A percentile compares a stretch with the other conserved stretches of the same genome.
Evolutionary conservation across 2,797 vertebrate genomes (phyloP).

Genomic region (Diplodus sargus): DNA sequence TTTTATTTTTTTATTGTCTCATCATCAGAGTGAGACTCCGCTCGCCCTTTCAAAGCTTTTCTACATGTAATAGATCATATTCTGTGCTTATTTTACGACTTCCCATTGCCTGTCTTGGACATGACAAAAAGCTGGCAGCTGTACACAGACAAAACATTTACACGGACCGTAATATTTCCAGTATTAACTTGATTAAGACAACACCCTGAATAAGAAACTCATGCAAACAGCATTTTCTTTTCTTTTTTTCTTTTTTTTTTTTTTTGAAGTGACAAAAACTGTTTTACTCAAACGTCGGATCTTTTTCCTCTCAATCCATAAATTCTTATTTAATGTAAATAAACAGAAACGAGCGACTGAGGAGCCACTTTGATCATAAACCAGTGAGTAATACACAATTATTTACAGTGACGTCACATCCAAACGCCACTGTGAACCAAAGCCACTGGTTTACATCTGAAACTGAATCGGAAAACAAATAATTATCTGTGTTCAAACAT

Average conservation of each 20-base stretch:
- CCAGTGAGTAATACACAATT: conserved; percentile 56
- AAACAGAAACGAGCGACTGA: conserved; percentile 64
- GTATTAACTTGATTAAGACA: conserved; percentile 68
- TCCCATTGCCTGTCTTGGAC: conserved; percentile 56
- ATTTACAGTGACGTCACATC: conserved; percentile 30
- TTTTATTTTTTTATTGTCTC: conserved; percentile 63
- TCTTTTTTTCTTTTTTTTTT: no score
- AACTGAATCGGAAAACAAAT: not conserved
- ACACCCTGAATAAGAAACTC: conserved; percentile 60
- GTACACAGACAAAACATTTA: conserved; percentile 72
- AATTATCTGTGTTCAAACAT: not conserved
- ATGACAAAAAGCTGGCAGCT: conserved; percentile 59
- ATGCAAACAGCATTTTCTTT: conserved; percentile 47
- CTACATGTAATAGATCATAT: conserved; percentile 59
- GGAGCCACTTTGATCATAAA: conserved; percentile 60
- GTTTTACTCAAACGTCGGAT: conserved; percentile 14
- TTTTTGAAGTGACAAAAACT: no score
- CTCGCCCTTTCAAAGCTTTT: conserved; percentile 51
- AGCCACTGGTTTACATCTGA: not conserved
- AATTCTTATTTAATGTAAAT: conserved; percentile 79
- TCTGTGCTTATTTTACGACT: conserved; percentile 67
- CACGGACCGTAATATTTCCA: conserved; percentile 62
- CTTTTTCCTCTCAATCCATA: conserved; percentile 45
- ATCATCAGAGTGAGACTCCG: conserved; percentile 37
- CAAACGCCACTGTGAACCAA: not conserved